Conservation (phyloP, 1,140 invertebrate genomes). For the Chionoecetes opilio region DNA sequence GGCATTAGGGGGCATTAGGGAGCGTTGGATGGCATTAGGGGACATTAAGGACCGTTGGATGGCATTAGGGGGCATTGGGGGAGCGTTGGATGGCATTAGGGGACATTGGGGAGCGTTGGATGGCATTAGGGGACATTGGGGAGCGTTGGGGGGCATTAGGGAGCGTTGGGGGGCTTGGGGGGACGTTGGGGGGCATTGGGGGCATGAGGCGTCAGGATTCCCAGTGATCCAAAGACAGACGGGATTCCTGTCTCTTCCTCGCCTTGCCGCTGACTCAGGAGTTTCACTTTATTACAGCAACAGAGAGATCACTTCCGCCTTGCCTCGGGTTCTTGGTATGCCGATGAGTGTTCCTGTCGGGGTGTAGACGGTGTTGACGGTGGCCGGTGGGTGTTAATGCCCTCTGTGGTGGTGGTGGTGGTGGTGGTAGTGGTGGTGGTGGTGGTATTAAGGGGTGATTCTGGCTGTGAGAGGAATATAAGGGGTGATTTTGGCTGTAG, state of each 20-base stretch:
- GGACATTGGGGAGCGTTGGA: too few species aligned
- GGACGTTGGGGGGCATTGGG: background rate
- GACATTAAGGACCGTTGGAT: too few species aligned
- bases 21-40: background rate
- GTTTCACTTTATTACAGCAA: conserved; percentile 30
- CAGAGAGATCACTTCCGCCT: conserved; percentile 17
- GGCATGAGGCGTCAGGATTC: background rate
- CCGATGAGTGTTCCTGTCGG: background rate
- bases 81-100: background rate
- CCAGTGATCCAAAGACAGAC: background rate
- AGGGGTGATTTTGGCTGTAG: too few species aligned
- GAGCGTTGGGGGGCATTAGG: background rate
- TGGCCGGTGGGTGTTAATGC: background rate
- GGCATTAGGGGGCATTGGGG: background rate
- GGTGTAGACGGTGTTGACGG: background rate
- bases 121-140: background rate
- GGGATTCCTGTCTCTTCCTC: background rate
- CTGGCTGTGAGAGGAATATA: too few species aligned
- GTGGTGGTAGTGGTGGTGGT: background rate
- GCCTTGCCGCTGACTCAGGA: background rate
- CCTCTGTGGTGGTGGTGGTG: background rate
- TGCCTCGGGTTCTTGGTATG: background rate
- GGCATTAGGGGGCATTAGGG: background rate
- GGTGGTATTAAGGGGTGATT: too few species aligned
- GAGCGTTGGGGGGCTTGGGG: too few species aligned